A percentile compares a stretch with the other conserved stretches of the same genome.
Evolutionary conservation across 2,888 invertebrate genomes (phyloP).

Genomic region (Morpho deidamia): DNA sequence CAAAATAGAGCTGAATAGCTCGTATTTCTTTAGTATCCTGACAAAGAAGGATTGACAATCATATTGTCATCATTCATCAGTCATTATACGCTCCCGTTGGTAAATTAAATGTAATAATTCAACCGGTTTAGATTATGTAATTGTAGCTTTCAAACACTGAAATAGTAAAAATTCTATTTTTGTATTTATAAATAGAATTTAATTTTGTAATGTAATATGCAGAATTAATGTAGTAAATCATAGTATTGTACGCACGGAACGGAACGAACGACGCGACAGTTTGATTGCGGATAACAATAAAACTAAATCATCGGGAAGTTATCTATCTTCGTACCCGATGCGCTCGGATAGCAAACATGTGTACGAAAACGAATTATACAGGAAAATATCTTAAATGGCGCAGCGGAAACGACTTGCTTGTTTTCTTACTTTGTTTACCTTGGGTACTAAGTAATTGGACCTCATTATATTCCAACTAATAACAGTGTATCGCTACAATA

Average conservation of each 20-base stretch:
- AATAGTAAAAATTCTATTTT: no score
- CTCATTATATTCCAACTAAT: no score
- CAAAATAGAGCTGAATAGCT: no score
- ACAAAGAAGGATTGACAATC: no score
- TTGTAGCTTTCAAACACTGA: no score
- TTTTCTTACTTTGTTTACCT: constrained; percentile 35
- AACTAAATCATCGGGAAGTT: constrained; percentile 78
- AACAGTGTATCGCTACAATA: no score
- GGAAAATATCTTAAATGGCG: constrained; percentile 65
- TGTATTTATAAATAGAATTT: no score
- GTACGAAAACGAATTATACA: constrained; percentile 56
- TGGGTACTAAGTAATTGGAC: not conserved
- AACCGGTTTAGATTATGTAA: no score
- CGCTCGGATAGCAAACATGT: constrained; percentile 57
- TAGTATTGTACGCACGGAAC: constrained; percentile 15
- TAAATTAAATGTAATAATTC: no score
- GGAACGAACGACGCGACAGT: constrained; percentile 45
- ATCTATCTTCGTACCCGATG: constrained; percentile 63
- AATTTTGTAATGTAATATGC: not conserved
- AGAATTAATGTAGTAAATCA: not conserved
- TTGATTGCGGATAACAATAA: constrained; percentile 72
- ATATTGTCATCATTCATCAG: no score
- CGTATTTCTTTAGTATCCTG: no score
- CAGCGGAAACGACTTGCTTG: constrained; percentile 47
- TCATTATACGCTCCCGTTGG: no score